Percentiles rank a stretch among this genome's conserved stretches.
These are phyloP conservation scores for Chelonia mydas DNA, from an alignment of 2,797 vertebrate species.

Conservation along the genomic window DNA sequence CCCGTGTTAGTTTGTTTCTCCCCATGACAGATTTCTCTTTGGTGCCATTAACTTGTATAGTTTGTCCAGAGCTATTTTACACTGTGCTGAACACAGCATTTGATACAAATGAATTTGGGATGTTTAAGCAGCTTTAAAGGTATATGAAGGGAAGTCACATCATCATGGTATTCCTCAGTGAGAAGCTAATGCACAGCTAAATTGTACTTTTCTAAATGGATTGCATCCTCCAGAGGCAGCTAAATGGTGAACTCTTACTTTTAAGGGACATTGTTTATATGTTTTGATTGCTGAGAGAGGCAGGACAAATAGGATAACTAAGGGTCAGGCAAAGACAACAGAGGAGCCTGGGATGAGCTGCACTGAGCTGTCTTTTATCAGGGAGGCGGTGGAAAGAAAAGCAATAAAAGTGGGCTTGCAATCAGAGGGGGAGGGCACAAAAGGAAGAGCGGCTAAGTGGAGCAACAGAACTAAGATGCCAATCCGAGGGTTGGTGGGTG, in stretches of 20 bases:
- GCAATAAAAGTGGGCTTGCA: not conserved
- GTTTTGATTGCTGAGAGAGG: not conserved
- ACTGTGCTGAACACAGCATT: not conserved
- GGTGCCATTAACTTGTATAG: not conserved
- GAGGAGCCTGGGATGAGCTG: no score
- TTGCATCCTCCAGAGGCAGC: not conserved
- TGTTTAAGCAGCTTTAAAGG: not conserved
- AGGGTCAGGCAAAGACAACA: rapidly evolving
- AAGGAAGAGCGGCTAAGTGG: not conserved
- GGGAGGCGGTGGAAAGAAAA: not conserved
- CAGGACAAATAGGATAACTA: not conserved
- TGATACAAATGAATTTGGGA: not conserved
- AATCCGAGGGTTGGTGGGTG: not conserved
- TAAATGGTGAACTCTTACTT: rapidly evolving
- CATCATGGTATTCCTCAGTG: not conserved
- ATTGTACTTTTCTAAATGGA: not conserved
- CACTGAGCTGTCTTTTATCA: not conserved
- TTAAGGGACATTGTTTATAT: not conserved
- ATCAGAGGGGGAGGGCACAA: not conserved
- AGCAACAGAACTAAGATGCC: rapidly evolving
- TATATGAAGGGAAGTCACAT: not conserved
- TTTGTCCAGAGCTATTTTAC: not conserved
- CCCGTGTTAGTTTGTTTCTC: not conserved
- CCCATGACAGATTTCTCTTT: not conserved
- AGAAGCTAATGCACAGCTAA: not conserved